Percentiles rank a stretch among this genome's conserved stretches.
Conservation (phyloP, 2,797 vertebrate genomes). For the Cephalopachus bancanus region DNA sequence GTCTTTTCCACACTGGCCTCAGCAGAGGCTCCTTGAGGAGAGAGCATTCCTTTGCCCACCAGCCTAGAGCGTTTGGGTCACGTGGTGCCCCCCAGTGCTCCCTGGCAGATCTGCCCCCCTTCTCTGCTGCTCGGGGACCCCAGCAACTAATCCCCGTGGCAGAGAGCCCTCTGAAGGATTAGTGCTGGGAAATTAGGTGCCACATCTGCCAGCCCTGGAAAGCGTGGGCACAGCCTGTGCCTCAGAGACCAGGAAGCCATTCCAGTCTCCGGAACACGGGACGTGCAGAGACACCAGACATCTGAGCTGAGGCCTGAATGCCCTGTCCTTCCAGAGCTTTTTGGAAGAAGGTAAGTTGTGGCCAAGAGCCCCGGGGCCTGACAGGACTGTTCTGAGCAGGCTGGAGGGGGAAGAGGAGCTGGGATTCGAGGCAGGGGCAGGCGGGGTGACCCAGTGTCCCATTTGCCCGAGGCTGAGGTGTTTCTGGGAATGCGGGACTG, state of each 20-base stretch:
- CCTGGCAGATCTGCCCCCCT: slow-evolving; percentile 40
- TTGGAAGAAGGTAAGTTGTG: slow-evolving; percentile 56
- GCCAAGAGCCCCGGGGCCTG: background rate
- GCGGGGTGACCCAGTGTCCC: background rate
- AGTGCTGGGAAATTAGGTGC: background rate
- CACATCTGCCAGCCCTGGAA: slow-evolving; percentile 47
- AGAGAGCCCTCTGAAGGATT: slow-evolving; percentile 54
- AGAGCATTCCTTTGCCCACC: background rate
- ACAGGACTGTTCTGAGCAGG: background rate
- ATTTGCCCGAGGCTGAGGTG: background rate
- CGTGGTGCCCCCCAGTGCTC: accelerated
- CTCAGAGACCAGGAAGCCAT: background rate
- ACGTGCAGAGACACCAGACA: background rate
- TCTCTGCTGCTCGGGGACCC: background rate
- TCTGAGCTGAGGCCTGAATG: accelerated
- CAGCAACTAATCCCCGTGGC: slow-evolving; percentile 58
- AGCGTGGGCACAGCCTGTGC: background rate
- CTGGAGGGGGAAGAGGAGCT: background rate
- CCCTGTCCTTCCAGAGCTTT: background rate
- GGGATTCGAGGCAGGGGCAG: background rate
- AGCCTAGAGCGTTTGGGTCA: background rate
- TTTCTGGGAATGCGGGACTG: background rate
- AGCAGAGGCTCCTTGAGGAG: background rate
- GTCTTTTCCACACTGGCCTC: background rate
- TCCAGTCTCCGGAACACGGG: background rate